Base-by-base conservation (phyloP, 1,140 invertebrate species). In the Drosophila athabasca region DNA sequence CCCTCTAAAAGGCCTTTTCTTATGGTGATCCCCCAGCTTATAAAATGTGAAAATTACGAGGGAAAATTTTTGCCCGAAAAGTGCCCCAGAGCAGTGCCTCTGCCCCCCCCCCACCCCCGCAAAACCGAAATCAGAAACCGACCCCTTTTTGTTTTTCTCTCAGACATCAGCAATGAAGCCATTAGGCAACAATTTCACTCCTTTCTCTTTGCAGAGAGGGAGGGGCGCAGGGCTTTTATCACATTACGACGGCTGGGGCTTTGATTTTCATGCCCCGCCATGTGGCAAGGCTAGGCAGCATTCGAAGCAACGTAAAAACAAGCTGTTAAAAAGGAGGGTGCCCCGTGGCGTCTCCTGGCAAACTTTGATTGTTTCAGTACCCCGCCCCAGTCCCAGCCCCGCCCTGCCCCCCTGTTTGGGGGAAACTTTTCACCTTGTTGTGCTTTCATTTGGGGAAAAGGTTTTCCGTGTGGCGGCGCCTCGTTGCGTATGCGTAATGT, bases 401-500 rank as follows among this genome's bases (percentile, higher is more conserved):
- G 17, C 17, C 17, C 17, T 19, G 17, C 17, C n/a, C n/a, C n/a
- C n/a, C n/a, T n/a, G n/a, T n/a, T 48, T 75, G 57, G 35, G 11
- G 9, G 35, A 39, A 66, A 59, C 61, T 74, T 75, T 57, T 66
- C 57, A 65, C 54, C 72, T 54, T 64, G 46, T 62, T 84, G 65
- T 39, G 52, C 52, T 60, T 62, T 72, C 62, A 58, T 54, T 76
- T 70, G 11, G 35, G 49, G 26, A 39, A 52, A 59, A 24, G 48
- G 8, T 43, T 48, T 69, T 67, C 9, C 22, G 26, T 35, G 66
- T 68, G 39, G 26, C 35, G 11, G 3, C 35, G 35, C 35, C 46
- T 72, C 76, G 57, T 45, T 68, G 83, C 83, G 84, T 88, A 88
- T 88, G 76, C 83, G 72, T 88, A 79, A 88, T 83, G 55, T 69